Evolutionary conservation across 1,140 invertebrate genomes (phyloP), one percentile per base, ranked within the genome.

Genomic region (Centruroides sculpturatus): DNA sequence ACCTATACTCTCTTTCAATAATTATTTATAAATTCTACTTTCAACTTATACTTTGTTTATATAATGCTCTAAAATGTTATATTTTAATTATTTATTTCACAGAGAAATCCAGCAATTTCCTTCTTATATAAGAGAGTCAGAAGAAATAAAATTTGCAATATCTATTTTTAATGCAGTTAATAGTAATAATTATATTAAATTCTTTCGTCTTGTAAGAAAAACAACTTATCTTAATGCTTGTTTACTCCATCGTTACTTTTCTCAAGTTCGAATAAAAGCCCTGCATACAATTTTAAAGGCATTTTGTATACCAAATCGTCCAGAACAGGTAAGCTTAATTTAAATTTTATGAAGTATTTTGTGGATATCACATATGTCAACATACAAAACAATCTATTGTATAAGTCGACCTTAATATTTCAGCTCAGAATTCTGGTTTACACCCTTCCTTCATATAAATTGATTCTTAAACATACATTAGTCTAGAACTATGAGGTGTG

Each of bases 211-310:
- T 3, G 80, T 96, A 0, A 75, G 77, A n/a, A 73, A 82, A 51
- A 86, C 89, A 0, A 84, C 84, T 0, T 97, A 92, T 69, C 74
- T 97, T 35, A 90, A 88, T 73, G 86, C 88, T 0, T 96, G 93
- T 68, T 87, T 98, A 56, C 75, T 98, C 53, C 78, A 95, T 65
- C 78, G 89, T 8, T 97, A 96, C 71, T 96, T 97, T 66, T 84
- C 83, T 61, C 86, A 91, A 73, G 80, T 96, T 10, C 79, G 93
- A 55, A 76, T 81, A 2, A 77, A 80, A 59, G 90, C 87, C 12
- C 72, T 97, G 11, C 68, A 72, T 35, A 72, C 72, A 10, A 70
- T 81, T 10, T 64, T 77, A 41, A 74, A 71, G 59, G 74, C 79
- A 35, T 78, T 74, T 66, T 69, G 70, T 8, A 56, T 64, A 23